Base-by-base conservation (phyloP, 2,797 vertebrate genomes). In the Carapus acus region DNA sequence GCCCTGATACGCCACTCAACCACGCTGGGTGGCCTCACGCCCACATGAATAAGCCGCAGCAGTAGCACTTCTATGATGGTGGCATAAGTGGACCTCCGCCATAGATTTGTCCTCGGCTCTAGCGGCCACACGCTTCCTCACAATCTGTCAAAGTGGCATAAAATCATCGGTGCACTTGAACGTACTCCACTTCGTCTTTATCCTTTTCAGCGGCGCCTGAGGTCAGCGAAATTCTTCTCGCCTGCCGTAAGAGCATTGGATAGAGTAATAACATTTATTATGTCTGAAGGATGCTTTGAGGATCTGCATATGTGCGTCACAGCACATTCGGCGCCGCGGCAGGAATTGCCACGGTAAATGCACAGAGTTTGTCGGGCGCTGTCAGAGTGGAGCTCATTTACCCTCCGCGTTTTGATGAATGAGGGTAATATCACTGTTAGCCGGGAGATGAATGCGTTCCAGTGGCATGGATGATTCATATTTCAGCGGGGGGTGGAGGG, bases 381-480 rank as follows among this genome's bases (percentile, higher is more conserved):
- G 55, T 57, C 62, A 15, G 1, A 0, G 18, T 16, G 4, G 3
- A 13, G 17, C 60, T 33, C 23, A 50, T 67, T 62, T 62, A 64
- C 43, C 53, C 11, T 0, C 34, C 3, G 13, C 43, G 20, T 22
- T 60, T 17, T 80, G 76, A 81, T 69, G 46, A 76, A 83, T 73
- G 75, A 80, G 67, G 36, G 61, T 67, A 77, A 78, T 80, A 74
- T 78, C 68, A 58, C 58, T 36, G 42, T 71, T 75, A 19, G 63
- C 62, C 38, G 16, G 39, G 62, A 71, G 77, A 80, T 59, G 19
- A 73, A 77, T 81, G 69, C 48, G 59, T 76, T 75, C 53, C 67
- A 64, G 55, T 27, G 49, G 52, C 56, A 49, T 8, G 49, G 68
- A 37, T 65, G 67, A 78, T 76, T 71, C 46, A 42, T 34, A 49